Evolutionary conservation across 2,797 vertebrate genomes (phyloP), one percentile per base, ranked within the genome.

Genomic region (Intellagama lesueurii): DNA sequence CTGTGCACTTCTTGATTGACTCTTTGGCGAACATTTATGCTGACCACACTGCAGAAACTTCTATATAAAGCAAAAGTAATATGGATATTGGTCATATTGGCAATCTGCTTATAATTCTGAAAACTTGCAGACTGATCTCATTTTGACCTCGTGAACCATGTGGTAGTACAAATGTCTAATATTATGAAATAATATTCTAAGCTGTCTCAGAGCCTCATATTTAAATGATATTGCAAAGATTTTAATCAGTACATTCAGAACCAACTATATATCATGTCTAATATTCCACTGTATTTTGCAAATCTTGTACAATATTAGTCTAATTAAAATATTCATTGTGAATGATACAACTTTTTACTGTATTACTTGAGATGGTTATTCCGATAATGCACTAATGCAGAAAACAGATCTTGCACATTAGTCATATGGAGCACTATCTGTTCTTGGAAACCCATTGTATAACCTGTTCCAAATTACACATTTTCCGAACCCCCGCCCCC

Each of bases 231-330:
- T 56, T 60, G 5, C 11, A 87, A 26, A 86, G 40, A 73, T 88
- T 92, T 91, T 70, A 80, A 81, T 87, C 44, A 9, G 80, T 49
- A 73, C 9, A 26, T 72, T 66, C 77, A 5, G 4, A 91, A 90
- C 30, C 24, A 81, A 3, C 14, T 90, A 64, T 22, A 0, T 56
- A 72, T 56, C 28, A 78, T 40, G 49, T 24, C 66, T 0, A 47
- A 19, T 78, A 40, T 80, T 86, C 4, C 1, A 40, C 19, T 83
- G 19, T 1, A 56, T 92, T 76, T 90, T 90, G 75, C 2, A 17
- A 77, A 0, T 8, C 76, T 6, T 81, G 4, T 64, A 40, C 86
- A 14, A 7, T 81, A 56, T 60, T 92, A 3, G 12, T 82, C 35
- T 1, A 76, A 47, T 47, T 60, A 90, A 89, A 88, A 73, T 52